A percentile compares a stretch with the other conserved stretches of the same genome.
Evolutionary conservation across 92 coral and sea anemone genomes (phyloP).

Genomic region (Zoanthus sansibaricus): DNA sequence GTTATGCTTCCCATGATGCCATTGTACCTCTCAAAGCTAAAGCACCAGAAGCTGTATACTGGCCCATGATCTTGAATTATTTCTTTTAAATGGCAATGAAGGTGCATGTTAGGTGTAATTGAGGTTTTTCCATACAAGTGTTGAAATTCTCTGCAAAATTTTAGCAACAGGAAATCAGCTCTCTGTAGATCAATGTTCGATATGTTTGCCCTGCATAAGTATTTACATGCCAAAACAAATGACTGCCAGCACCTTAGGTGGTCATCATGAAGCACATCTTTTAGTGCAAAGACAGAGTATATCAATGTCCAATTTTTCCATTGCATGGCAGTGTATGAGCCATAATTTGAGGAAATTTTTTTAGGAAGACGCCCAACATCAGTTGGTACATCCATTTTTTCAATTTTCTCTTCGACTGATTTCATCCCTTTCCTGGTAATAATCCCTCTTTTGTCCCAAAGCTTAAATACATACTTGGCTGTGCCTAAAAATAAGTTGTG

Average conservation of each 20-base stretch:
- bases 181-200: slow-evolving; percentile 41
- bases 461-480: slow-evolving; percentile 67
- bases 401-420: slow-evolving; percentile 61
- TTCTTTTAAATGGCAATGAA: slow-evolving; percentile 60
- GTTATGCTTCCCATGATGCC: slow-evolving; percentile 57
- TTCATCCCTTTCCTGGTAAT: slow-evolving; percentile 51
- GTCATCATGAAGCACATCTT: slow-evolving; percentile 60
- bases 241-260: slow-evolving; percentile 68
- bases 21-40: slow-evolving; percentile 52
- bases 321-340: slow-evolving; percentile 77
- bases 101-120: slow-evolving; percentile 58
- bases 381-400: slow-evolving; percentile 62
- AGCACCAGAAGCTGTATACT: background rate
- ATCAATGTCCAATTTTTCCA: slow-evolving; percentile 55
- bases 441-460: slow-evolving; percentile 60
- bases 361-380: slow-evolving; percentile 74
- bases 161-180: slow-evolving; percentile 45
- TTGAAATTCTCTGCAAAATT: slow-evolving; percentile 58
- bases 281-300: slow-evolving; percentile 66
- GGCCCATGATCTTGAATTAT: slow-evolving; percentile 54
- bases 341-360: slow-evolving; percentile 64
- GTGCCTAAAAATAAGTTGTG: slow-evolving; percentile 79
- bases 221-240: slow-evolving; percentile 65
- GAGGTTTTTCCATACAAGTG: slow-evolving; percentile 45
- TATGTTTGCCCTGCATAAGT: slow-evolving; percentile 44